These are phyloP conservation scores for Pseudomyrmex flavicornis DNA, from an alignment of 1,140 invertebrate genomes.

Conservation along the genomic window DNA sequence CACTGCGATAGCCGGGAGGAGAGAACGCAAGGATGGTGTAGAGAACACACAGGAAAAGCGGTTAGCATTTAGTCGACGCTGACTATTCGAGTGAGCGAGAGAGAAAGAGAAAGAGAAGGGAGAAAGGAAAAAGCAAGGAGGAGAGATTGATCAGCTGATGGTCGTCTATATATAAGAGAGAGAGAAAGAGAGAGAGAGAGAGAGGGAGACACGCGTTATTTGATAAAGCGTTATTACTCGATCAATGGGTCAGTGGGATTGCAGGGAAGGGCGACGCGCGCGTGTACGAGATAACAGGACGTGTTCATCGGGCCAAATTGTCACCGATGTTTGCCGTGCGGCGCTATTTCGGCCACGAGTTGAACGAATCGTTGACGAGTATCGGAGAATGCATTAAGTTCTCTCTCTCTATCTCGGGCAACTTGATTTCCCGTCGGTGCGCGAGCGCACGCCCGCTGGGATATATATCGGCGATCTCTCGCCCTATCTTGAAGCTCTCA, in stretches of 20 bases:
- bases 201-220: conserved; percentile 37
- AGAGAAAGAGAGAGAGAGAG: too few relatives aligned
- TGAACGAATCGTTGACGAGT: conserved; percentile 57
- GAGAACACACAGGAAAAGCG: conserved; percentile 29
- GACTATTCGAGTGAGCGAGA: conserved; percentile 12
- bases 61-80: conserved; percentile 32
- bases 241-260: neutral
- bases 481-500: conserved; percentile 21
- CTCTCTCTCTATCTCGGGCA: conserved; percentile 25
- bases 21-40: conserved; percentile 19
- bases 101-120: neutral
- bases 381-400: conserved; percentile 64
- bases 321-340: conserved; percentile 46
- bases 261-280: conserved; percentile 21
- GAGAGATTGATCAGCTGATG: neutral
- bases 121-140: neutral
- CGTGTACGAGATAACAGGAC: conserved; percentile 63
- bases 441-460: conserved; percentile 8
- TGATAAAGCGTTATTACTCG: conserved; percentile 54
- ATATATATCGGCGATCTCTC: conserved; percentile 35
- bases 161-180: conserved; percentile 14
- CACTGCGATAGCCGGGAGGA: conserved; percentile 12
- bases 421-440: conserved; percentile 55
- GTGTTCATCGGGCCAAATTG: conserved; percentile 69
- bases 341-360: conserved; percentile 51